Evolutionary conservation across 2,888 invertebrate species (phyloP).

Genomic region (Leptinotarsa rubiginosa): DNA sequence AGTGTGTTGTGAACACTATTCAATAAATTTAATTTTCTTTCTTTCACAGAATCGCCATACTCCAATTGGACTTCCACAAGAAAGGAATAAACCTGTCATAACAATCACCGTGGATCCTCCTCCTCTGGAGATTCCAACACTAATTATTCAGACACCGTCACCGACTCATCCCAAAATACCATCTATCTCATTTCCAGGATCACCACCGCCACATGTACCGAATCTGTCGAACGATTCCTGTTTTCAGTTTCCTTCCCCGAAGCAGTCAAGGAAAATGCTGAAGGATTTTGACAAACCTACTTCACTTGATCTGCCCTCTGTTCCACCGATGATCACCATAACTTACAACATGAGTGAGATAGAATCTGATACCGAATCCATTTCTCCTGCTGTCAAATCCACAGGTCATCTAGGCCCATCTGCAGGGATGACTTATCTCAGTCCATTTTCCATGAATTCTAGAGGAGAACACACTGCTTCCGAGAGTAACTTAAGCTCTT

Average conservation of each 20-base stretch:
- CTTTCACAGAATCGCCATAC: conserved; percentile 70
- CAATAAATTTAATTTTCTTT: conserved; percentile 22
- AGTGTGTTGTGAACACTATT: neutral
- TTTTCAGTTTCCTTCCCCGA: conserved; percentile 58
- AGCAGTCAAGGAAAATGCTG: conserved; percentile 66
- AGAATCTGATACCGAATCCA: conserved; percentile 79
- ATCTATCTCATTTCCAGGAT: conserved; percentile 66
- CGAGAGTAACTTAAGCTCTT: conserved; percentile 85
- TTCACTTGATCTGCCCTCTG: conserved; percentile 72
- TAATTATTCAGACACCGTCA: conserved; percentile 77
- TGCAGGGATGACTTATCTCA: conserved; percentile 78
- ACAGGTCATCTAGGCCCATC: conserved; percentile 63
- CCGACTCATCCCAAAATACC: conserved; percentile 72
- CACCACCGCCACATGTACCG: conserved; percentile 70
- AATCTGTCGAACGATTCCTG: conserved; percentile 48
- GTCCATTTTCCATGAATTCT: conserved; percentile 81
- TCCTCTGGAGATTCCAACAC: conserved; percentile 73
- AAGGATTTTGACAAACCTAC: conserved; percentile 75
- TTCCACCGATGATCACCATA: conserved; percentile 78
- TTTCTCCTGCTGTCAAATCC: conserved; percentile 72
- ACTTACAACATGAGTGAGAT: conserved; percentile 81
- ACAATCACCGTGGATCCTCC: conserved; percentile 56
- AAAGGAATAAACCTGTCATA: conserved; percentile 50
- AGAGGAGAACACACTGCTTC: conserved; percentile 82
- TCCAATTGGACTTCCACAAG: conserved; percentile 64